phyloP scores from a whole-genome alignment of 1,140 invertebrate species.

The Magallana angulata region DNA sequence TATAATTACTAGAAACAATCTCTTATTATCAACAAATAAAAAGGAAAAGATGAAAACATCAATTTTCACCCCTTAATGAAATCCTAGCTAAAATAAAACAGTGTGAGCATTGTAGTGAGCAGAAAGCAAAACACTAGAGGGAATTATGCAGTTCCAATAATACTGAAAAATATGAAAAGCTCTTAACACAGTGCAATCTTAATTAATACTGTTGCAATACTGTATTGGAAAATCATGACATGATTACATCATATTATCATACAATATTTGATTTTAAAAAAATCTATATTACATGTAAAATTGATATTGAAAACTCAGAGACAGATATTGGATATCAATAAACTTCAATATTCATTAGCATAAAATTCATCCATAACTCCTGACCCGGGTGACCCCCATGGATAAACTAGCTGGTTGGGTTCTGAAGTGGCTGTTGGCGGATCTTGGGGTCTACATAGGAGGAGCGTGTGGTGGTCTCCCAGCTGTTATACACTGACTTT shows the following conservation, averaged over 20 bases:
- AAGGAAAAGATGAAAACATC: too few relatives aligned
- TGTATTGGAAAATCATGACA: not conserved
- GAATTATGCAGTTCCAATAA: slow-evolving; percentile 11
- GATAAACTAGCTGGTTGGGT: not conserved
- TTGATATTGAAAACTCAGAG: not conserved
- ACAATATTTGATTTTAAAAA: too few relatives aligned
- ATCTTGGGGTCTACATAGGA: slow-evolving; percentile 65
- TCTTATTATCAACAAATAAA: too few relatives aligned
- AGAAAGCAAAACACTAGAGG: not conserved
- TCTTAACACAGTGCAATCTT: not conserved
- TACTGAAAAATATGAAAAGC: not conserved
- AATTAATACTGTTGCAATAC: slow-evolving; percentile 13
- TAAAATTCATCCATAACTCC: too few relatives aligned
- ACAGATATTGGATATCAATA: not conserved
- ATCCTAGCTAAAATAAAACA: too few relatives aligned
- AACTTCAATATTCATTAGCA: too few relatives aligned
- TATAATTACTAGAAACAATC: too few relatives aligned
- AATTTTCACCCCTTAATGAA: too few relatives aligned
- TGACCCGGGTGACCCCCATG: too few relatives aligned
- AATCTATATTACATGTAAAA: too few relatives aligned
- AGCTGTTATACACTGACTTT: slow-evolving; percentile 70
- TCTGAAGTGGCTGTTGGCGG: slow-evolving; percentile 43
- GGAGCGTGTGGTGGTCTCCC: slow-evolving; percentile 65
- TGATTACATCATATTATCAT: too few relatives aligned
- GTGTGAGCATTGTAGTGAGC: not conserved